Evolutionary conservation across 2,113 vertebrate species (phyloP).

Genomic region (Coptodon bakossiorum): DNA sequence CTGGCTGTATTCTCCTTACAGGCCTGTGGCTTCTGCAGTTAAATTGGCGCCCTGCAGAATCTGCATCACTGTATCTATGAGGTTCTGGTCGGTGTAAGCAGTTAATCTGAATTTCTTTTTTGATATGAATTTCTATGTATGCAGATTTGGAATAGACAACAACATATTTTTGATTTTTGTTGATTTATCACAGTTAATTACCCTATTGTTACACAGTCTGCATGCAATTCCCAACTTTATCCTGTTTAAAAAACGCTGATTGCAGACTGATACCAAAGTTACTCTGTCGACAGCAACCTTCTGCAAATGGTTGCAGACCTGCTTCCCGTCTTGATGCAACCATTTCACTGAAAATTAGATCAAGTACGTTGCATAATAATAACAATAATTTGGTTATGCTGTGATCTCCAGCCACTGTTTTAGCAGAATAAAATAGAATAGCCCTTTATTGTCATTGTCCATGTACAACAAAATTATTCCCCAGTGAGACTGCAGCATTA

Average conservation of each 20-base stretch:
- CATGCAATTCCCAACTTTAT: background rate
- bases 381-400: background rate
- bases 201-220: accelerated
- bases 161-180: background rate
- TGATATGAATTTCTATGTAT: background rate
- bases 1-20: background rate
- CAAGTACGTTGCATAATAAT: background rate
- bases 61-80: background rate
- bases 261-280: background rate
- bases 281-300: background rate
- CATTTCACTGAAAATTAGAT: background rate
- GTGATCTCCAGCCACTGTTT: background rate
- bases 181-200: background rate
- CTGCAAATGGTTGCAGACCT: accelerated
- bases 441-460: background rate
- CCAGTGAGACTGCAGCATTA: background rate
- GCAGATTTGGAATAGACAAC: background rate
- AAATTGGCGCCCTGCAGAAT: background rate
- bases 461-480: background rate
- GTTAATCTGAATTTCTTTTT: background rate
- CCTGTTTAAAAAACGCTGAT: background rate
- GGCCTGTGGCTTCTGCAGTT: background rate
- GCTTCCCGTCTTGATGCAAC: background rate
- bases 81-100: background rate
- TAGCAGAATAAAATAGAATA: background rate